These are phyloP conservation scores for Globodera rostochiensis DNA, from an alignment of 1,140 invertebrate species.

Conservation along the genomic window DNA sequence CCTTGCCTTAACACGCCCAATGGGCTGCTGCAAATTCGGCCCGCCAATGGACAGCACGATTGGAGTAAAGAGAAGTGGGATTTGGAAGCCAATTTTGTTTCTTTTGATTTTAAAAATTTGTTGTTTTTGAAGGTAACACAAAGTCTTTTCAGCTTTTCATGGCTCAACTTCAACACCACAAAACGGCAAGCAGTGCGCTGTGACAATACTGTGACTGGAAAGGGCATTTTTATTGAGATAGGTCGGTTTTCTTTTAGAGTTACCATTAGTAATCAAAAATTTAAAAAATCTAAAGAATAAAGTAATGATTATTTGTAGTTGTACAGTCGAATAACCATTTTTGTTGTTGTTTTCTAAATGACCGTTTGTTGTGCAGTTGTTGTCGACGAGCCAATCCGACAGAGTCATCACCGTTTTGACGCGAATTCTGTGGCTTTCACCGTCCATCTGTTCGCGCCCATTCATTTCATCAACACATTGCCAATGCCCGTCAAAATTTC, in stretches of 20 bases:
- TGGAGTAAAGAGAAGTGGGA: constrained; percentile 7
- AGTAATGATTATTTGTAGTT: no score
- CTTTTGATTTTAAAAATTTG: no score
- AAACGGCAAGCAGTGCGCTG: constrained; percentile 58
- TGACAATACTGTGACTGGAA: constrained; percentile 47
- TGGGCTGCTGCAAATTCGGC: constrained; percentile 81
- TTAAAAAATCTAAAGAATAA: no score
- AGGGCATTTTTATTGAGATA: constrained; percentile 73
- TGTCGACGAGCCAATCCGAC: constrained; percentile 12
- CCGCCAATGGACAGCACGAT: constrained; percentile 60
- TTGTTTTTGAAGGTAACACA: no score
- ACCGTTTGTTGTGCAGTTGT: background rate
- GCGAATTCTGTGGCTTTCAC: constrained; percentile 70
- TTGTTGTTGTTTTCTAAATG: background rate
- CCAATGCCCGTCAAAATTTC: constrained; percentile 79
- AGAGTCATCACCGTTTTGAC: background rate
- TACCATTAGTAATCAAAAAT: background rate
- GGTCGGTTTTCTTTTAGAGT: constrained; percentile 63
- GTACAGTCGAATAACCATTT: no score
- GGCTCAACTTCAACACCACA: constrained; percentile 64
- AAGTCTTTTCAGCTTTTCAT: constrained; percentile 48
- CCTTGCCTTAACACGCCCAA: constrained; percentile 81
- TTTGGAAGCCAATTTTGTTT: background rate
- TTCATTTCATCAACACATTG: constrained; percentile 86
- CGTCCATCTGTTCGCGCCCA: constrained; percentile 82